phyloP scores from a whole-genome alignment of 2,797 vertebrate species.

The Oophaga sylvatica region DNA sequence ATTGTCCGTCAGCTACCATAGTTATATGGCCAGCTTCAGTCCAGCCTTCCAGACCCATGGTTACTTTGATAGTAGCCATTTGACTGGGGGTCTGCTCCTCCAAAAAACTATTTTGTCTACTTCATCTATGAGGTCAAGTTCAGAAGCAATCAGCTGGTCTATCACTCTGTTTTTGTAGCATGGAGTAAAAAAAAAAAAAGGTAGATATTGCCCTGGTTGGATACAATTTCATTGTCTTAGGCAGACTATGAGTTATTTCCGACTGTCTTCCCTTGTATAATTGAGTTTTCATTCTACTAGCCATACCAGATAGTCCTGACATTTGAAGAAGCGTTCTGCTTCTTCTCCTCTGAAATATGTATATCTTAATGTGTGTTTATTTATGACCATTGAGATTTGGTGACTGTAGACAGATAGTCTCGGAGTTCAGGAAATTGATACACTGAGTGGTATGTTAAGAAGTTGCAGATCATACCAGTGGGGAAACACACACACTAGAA shows the following conservation, averaged over 20 bases:
- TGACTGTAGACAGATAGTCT: conserved; percentile 59
- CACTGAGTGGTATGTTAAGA: conserved; percentile 29
- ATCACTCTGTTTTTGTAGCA: too few species aligned
- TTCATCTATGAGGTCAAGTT: too few species aligned
- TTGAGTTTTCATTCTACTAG: neutral
- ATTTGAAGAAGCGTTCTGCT: conserved; percentile 23
- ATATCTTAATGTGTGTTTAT: conserved; percentile 57
- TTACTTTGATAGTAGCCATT: too few species aligned
- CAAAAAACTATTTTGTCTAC: too few species aligned
- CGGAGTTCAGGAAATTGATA: conserved; percentile 51
- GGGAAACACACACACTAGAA: neutral
- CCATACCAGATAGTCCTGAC: conserved; percentile 4
- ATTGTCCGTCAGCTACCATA: too few species aligned
- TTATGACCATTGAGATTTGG: conserved; percentile 52
- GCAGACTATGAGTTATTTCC: neutral
- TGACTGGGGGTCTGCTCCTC: too few species aligned
- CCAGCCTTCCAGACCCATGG: too few species aligned
- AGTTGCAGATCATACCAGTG: conserved; percentile 8
- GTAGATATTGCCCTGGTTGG: neutral
- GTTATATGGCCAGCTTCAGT: too few species aligned
- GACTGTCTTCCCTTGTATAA: neutral
- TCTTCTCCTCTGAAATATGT: conserved; percentile 36
- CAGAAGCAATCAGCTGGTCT: too few species aligned
- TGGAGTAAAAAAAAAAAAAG: neutral
- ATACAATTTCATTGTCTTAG: neutral